A percentile compares a stretch with the other conserved stretches of the same genome.
Conservation (phyloP, 2,888 invertebrate species). For the Metellina segmentata region DNA sequence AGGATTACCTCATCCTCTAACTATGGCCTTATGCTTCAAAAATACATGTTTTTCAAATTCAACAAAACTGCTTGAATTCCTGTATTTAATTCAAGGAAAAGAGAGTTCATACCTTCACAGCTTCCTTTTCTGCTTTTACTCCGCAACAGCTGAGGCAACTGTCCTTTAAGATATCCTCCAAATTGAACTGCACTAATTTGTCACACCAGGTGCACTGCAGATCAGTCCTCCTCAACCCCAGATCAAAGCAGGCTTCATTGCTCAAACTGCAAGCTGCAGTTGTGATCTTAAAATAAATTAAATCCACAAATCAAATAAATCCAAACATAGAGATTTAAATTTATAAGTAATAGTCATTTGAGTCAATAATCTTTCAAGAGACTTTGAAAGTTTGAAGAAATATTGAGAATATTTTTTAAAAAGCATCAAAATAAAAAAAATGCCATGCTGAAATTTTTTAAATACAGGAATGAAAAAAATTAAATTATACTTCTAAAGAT, state of each 20-base stretch:
- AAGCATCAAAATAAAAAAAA: not conserved
- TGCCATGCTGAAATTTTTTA: not conserved
- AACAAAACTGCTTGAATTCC: not conserved
- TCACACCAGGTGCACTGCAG: constrained; percentile 94
- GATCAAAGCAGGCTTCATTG: constrained; percentile 89
- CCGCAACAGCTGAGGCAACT: constrained; percentile 91
- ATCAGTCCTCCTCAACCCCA: constrained; percentile 93
- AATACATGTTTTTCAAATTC: too few species aligned
- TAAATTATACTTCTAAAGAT: too few species aligned
- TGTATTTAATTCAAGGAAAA: not conserved
- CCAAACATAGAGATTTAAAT: not conserved
- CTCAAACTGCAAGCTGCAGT: constrained; percentile 83
- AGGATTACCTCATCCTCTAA: too few species aligned
- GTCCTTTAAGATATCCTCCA: constrained; percentile 85
- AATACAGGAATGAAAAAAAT: not conserved
- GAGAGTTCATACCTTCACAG: constrained; percentile 82
- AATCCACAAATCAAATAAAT: not conserved
- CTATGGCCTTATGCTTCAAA: too few species aligned
- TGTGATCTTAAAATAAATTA: constrained; percentile 55
- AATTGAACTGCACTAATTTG: constrained; percentile 88
- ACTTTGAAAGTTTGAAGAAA: too few species aligned
- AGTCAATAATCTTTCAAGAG: not conserved
- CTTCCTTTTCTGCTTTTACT: constrained; percentile 82
- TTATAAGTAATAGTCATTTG: not conserved
- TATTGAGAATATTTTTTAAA: not conserved